A percentile compares a stretch with the other conserved stretches of the same genome.
phyloP scores from a whole-genome alignment of 2,888 invertebrate genomes.

The Aethes cnicana region DNA sequence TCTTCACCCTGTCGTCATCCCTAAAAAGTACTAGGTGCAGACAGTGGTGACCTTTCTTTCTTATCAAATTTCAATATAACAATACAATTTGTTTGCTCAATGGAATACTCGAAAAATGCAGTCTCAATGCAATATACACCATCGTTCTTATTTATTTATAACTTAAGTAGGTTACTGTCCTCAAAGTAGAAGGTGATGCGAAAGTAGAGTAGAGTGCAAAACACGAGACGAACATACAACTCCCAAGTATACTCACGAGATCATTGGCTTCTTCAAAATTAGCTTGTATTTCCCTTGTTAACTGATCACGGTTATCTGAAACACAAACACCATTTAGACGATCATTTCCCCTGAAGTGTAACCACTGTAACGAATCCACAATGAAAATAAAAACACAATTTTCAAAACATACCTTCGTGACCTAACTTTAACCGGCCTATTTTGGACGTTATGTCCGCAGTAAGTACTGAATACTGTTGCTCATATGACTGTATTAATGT shows the following conservation, averaged over 20 bases:
- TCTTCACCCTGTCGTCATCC: too few species aligned
- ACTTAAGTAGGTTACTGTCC: background rate
- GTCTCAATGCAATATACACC: background rate
- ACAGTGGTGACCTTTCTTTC: too few species aligned
- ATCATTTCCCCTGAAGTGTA: background rate
- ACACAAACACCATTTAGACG: slow-evolving; percentile 36
- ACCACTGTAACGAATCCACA: slow-evolving; percentile 1
- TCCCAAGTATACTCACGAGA: slow-evolving; percentile 82
- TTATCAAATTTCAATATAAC: too few species aligned
- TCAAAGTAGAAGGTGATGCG: background rate
- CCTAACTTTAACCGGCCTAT: slow-evolving; percentile 87
- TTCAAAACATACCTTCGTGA: slow-evolving; percentile 51
- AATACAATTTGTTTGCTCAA: too few species aligned
- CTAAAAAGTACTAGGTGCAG: too few species aligned
- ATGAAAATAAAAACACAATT: slow-evolving; percentile 8
- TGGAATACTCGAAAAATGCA: background rate
- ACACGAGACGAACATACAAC: slow-evolving; percentile 8
- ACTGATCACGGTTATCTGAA: slow-evolving; percentile 85
- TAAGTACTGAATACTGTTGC: slow-evolving; percentile 96
- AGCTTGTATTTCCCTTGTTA: slow-evolving; percentile 87
- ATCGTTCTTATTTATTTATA: slow-evolving; percentile 2
- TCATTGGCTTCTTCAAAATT: slow-evolving; percentile 93
- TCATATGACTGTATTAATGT: slow-evolving; percentile 94
- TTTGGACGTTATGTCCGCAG: slow-evolving; percentile 95
- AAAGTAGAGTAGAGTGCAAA: slow-evolving; percentile 10